A percentile compares a stretch with the other conserved stretches of the same genome.
These are phyloP conservation scores for Eubasilissa regina DNA, from an alignment of 1,140 invertebrate species.

Conservation along the genomic window DNA sequence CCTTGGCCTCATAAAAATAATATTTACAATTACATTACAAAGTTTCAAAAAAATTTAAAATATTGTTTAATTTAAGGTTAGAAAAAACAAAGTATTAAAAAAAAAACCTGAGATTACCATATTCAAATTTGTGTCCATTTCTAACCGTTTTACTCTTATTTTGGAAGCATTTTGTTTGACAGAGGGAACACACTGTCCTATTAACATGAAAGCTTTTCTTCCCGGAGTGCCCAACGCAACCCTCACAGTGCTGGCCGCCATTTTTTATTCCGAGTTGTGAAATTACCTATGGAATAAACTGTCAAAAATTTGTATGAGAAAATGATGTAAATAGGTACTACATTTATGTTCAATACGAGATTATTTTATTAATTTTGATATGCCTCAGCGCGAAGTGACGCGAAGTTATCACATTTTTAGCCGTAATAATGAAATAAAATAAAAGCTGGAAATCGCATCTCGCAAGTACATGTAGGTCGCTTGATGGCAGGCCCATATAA, in stretches of 20 bases:
- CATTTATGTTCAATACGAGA: too few species aligned
- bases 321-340: too few species aligned
- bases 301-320: too few species aligned
- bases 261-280: slow-evolving; percentile 8
- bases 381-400: too few species aligned
- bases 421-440: too few species aligned
- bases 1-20: neutral
- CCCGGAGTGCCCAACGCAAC: neutral
- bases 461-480: too few species aligned
- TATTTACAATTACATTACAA: neutral
- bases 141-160: slow-evolving; percentile 80
- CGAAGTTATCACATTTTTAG: too few species aligned
- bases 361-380: too few species aligned
- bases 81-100: slow-evolving; percentile 33
- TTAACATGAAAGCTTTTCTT: slow-evolving; percentile 27
- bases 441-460: too few species aligned
- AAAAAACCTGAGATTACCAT: slow-evolving; percentile 74
- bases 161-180: slow-evolving; percentile 83
- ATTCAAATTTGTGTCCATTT: slow-evolving; percentile 78
- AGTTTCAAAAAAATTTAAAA: neutral
- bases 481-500: too few species aligned
- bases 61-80: neutral
- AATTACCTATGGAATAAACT: too few species aligned
- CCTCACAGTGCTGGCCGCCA: neutral
- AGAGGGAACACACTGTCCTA: slow-evolving; percentile 83